phyloP scores from a whole-genome alignment of 2,888 invertebrate species.

The Caenorhabditis sp. region DNA sequence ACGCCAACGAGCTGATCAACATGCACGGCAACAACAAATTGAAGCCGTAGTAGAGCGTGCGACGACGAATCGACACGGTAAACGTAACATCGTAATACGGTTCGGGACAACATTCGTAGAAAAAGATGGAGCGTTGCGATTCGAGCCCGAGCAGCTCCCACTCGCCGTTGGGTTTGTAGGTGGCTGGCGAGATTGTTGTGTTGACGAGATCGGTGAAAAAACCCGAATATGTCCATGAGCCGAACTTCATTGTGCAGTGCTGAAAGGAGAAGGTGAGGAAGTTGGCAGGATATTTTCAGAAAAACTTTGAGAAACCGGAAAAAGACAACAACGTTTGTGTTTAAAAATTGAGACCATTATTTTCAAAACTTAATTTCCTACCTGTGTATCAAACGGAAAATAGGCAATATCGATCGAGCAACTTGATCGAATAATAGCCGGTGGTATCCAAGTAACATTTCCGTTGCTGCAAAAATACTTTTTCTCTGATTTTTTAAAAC shows the following conservation, averaged over 20 bases:
- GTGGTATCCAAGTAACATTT: constrained; percentile 65
- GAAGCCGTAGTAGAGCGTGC: constrained; percentile 76
- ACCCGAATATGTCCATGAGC: constrained; percentile 87
- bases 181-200: constrained; percentile 73
- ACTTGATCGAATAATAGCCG: constrained; percentile 60
- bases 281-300: too few relatives aligned
- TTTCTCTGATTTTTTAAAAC: background rate
- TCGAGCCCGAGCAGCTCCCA: constrained; percentile 74
- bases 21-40: constrained; percentile 99
- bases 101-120: constrained; percentile 70
- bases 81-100: constrained; percentile 88
- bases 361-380: too few relatives aligned
- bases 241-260: constrained; percentile 77
- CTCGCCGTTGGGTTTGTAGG: constrained; percentile 76
- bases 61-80: constrained; percentile 86
- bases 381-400: constrained; percentile 62
- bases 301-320: background rate
- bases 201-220: constrained; percentile 69
- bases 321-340: too few relatives aligned
- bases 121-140: constrained; percentile 66
- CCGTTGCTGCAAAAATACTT: constrained; percentile 59
- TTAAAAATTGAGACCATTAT: too few relatives aligned
- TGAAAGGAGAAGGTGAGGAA: constrained; percentile 76
- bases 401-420: constrained; percentile 62
- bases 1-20: constrained; percentile 96